Conservation (phyloP, 1,140 invertebrate species). For the Anagrus nilaparvatae region DNA sequence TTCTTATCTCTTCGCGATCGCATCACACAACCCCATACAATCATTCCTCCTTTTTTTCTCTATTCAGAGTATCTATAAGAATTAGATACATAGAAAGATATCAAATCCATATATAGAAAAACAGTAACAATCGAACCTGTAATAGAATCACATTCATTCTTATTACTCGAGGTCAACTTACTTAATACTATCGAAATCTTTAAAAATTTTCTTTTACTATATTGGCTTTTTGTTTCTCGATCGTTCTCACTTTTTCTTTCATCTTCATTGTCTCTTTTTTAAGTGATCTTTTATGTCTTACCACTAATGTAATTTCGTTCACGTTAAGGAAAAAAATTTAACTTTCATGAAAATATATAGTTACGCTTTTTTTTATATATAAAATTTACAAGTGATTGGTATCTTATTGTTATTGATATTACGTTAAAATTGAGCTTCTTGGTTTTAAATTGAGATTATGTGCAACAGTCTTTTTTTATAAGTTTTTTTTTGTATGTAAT, state of each 20-base stretch:
- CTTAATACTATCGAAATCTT: conserved; percentile 18
- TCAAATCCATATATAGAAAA: too few relatives aligned
- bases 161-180: conserved; percentile 42
- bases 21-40: conserved; percentile 15
- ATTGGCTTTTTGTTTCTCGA: conserved; percentile 16
- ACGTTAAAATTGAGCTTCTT: too few relatives aligned
- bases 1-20: conserved; percentile 16
- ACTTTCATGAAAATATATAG: too few relatives aligned
- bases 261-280: conserved; percentile 9
- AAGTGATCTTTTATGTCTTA: conserved; percentile 5
- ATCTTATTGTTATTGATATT: too few relatives aligned
- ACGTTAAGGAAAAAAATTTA: background rate
- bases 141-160: conserved; percentile 47
- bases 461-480: too few relatives aligned
- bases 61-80: too few relatives aligned
- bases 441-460: too few relatives aligned
- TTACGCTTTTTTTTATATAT: too few relatives aligned
- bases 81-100: too few relatives aligned
- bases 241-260: conserved; percentile 16
- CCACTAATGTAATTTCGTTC: background rate
- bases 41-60: conserved; percentile 4
- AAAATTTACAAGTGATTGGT: too few relatives aligned
- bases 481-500: too few relatives aligned
- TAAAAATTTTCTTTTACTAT: conserved; percentile 16
- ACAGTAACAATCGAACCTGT: conserved; percentile 43